Evolutionary conservation across 2,888 invertebrate genomes (phyloP), one percentile per base, ranked within the genome.

Genomic region (Eristalis tenax): DNA sequence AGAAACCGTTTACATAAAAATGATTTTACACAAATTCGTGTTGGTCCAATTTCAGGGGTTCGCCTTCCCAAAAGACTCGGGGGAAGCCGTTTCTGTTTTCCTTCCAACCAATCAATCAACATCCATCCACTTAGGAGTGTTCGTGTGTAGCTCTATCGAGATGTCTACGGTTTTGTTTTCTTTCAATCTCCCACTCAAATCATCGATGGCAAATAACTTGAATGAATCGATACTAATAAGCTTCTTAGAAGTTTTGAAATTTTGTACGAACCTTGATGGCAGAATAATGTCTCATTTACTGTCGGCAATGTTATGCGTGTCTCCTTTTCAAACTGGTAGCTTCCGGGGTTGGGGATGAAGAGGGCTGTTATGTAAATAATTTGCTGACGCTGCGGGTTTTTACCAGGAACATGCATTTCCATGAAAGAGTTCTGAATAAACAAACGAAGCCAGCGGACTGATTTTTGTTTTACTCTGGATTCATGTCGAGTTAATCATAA

Each of bases 141-240:
- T 43, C n/a, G 50, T 4, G 1, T 18, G 50, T 18, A 18, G 18
- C 8, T 18, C 18, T 50, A n/a, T 8, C 8, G 5, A 4, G 2
- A 2, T 10, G 4, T 38, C 0, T 8, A n/a, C 4, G 18, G 18
- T 50, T 18, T 50, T 50, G 50, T 50, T 50, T 50, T 50, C 50
- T 22, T 50, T 50, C 18, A 8, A 50, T 50, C 18, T 50, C 50
- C 18, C 18, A 18, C 15, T 40, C 15, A 18, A n/a, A 43, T 43
- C 50, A 18, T 50, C 6, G 10, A 50, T 15, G 6, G 50, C 50
- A 50, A 50, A 50, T 50, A 50, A 50, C n/a, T 50, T 8, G 50
- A 18, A n/a, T 26, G 43, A 66, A 66, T 66, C 66, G 43, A 43
- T 66, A 66, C 66, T 43, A 66, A 43, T 66, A 66, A 66, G 66